Evolutionary conservation across 2,888 invertebrate genomes (phyloP).

Genomic region (Aleiodes alternator): DNA sequence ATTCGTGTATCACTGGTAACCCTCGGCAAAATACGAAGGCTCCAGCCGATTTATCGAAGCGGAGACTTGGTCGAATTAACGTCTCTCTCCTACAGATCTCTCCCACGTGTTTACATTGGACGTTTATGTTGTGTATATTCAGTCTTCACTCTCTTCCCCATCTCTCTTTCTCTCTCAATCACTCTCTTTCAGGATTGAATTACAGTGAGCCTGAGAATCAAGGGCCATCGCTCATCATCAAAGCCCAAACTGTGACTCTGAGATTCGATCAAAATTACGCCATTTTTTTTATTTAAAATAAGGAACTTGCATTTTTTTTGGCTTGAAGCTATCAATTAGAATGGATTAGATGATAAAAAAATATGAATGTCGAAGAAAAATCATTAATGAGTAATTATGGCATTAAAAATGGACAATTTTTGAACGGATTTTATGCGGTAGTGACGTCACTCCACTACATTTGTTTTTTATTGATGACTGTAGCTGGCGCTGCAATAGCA

Average conservation of each 20-base stretch:
- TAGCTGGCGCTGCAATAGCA: too few species aligned
- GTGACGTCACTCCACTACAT: too few species aligned
- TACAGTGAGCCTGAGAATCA: constrained; percentile 32
- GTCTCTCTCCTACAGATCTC: constrained; percentile 51
- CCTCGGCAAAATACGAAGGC: constrained; percentile 62
- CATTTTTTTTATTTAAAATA: background rate
- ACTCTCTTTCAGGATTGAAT: constrained; percentile 30
- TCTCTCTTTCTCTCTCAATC: constrained; percentile 30
- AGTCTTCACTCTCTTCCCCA: constrained; percentile 29
- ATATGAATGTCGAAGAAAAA: too few species aligned
- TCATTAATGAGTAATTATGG: too few species aligned
- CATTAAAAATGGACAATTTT: too few species aligned
- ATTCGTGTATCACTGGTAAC: constrained; percentile 24
- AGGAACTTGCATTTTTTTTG: too few species aligned
- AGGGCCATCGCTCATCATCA: constrained; percentile 27
- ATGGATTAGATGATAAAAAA: too few species aligned
- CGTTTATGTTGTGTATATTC: constrained; percentile 49
- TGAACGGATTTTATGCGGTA: too few species aligned
- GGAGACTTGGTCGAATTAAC: constrained; percentile 65
- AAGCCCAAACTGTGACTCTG: constrained; percentile 7
- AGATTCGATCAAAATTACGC: background rate
- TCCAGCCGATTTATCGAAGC: constrained; percentile 66
- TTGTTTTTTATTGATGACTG: too few species aligned
- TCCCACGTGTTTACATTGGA: constrained; percentile 54
- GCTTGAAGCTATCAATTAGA: too few species aligned